phyloP scores from a whole-genome alignment of 2,888 invertebrate species.

The Carabus problematicus region DNA sequence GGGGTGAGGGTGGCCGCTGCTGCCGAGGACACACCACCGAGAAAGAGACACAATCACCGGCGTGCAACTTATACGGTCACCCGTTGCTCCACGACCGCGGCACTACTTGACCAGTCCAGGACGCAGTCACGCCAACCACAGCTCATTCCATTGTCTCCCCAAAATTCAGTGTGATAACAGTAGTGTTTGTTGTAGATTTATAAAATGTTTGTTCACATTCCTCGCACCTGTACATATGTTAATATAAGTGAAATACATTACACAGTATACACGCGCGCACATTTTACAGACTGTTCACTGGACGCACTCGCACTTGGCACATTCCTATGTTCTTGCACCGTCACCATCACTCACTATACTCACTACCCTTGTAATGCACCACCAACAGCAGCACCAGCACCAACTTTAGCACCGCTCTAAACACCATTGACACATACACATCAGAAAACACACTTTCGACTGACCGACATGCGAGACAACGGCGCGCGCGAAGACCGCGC shows the following conservation, averaged over 20 bases:
- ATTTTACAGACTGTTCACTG: background rate
- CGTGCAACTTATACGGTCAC: background rate
- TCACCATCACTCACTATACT: background rate
- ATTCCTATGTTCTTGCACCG: background rate
- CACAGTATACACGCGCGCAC: background rate
- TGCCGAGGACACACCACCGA: background rate
- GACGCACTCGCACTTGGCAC: slow-evolving; percentile 8
- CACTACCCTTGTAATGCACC: background rate
- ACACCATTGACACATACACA: background rate
- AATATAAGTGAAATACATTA: slow-evolving; percentile 24
- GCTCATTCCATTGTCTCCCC: slow-evolving; percentile 8
- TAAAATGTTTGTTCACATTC: slow-evolving; percentile 34
- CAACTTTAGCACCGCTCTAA: too few species aligned
- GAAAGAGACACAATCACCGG: slow-evolving; percentile 42
- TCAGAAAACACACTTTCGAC: slow-evolving; percentile 1
- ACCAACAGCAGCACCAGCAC: too few species aligned
- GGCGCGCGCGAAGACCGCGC: slow-evolving; percentile 17
- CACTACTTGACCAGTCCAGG: too few species aligned
- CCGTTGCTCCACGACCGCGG: background rate
- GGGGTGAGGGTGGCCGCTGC: background rate
- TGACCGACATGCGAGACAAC: slow-evolving; percentile 6
- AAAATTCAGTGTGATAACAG: slow-evolving; percentile 38
- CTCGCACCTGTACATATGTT: slow-evolving; percentile 40
- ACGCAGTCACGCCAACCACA: background rate
- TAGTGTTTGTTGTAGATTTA: slow-evolving; percentile 34